Percentiles rank a stretch among this genome's conserved stretches.
Conservation (phyloP, 2,888 invertebrate genomes). For the Eupeodes luniger region DNA sequence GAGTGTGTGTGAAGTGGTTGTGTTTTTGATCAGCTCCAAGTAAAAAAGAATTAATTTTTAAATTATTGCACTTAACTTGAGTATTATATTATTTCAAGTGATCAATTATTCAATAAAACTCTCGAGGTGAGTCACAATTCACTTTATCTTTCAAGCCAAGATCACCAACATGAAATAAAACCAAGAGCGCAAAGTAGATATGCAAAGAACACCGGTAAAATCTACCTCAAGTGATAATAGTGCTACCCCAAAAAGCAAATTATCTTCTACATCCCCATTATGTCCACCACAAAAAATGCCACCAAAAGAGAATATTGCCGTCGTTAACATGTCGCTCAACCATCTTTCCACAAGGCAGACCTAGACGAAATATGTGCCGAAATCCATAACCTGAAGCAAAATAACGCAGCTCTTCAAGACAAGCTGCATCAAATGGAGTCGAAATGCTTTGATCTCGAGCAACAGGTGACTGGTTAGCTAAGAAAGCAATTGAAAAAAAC, state of each 20-base stretch:
- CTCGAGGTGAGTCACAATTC: no score
- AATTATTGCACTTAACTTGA: no score
- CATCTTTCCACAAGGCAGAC: neutral
- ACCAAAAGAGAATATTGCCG: neutral
- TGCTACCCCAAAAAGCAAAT: neutral
- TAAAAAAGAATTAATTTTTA: no score
- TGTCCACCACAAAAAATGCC: neutral
- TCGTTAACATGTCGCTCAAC: neutral
- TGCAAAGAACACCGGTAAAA: neutral
- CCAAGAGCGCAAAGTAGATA: neutral
- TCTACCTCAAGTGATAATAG: neutral
- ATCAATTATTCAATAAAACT: no score
- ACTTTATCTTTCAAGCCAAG: no score
- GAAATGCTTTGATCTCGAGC: neutral
- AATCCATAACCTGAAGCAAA: neutral
- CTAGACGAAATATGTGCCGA: neutral
- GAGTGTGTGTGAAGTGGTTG: no score
- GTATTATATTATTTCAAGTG: no score
- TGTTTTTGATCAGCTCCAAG: no score
- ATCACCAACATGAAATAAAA: no score
- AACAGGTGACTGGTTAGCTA: neutral
- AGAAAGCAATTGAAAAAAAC: neutral
- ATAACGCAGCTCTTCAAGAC: neutral
- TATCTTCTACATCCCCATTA: neutral
- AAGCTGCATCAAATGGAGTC: neutral